A percentile compares a stretch with the other conserved stretches of the same genome.
Evolutionary conservation across 2,888 invertebrate genomes (phyloP).

Genomic region (Hedychridium roseum): DNA sequence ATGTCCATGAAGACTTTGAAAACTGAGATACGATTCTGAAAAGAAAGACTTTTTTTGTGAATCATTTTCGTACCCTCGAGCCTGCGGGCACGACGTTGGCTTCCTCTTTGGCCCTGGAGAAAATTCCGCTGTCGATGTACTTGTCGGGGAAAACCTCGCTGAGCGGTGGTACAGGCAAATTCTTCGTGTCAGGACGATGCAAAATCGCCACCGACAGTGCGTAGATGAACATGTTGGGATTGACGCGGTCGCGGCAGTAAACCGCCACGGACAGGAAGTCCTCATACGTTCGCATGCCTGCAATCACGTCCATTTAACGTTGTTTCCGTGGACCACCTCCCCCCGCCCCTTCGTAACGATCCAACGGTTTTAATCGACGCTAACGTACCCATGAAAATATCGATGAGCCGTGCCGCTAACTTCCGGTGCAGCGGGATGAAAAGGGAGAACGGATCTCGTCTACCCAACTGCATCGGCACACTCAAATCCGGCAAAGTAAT

Average conservation of each 20-base stretch:
- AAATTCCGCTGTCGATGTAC: constrained; percentile 79
- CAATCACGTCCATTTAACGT: constrained; percentile 2
- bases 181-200: constrained; percentile 77
- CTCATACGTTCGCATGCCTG: constrained; percentile 75
- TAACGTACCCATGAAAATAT: constrained; percentile 71
- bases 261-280: constrained; percentile 77
- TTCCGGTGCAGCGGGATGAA: constrained; percentile 77
- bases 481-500: constrained; percentile 72
- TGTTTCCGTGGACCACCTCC: too few relatives aligned
- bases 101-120: constrained; percentile 75
- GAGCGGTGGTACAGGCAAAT: constrained; percentile 76
- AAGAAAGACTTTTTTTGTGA: too few relatives aligned
- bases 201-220: constrained; percentile 78
- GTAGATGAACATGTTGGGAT: constrained; percentile 84
- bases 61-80: constrained; percentile 74
- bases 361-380: not conserved
- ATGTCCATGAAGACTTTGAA: too few relatives aligned
- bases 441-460: constrained; percentile 76
- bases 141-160: constrained; percentile 84
- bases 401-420: constrained; percentile 76
- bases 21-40: too few relatives aligned
- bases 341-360: too few relatives aligned
- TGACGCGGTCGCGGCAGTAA: constrained; percentile 77
- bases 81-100: constrained; percentile 71
- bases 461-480: constrained; percentile 70